Conservation (phyloP, 2,797 vertebrate species). For the Fratercula arctica region DNA sequence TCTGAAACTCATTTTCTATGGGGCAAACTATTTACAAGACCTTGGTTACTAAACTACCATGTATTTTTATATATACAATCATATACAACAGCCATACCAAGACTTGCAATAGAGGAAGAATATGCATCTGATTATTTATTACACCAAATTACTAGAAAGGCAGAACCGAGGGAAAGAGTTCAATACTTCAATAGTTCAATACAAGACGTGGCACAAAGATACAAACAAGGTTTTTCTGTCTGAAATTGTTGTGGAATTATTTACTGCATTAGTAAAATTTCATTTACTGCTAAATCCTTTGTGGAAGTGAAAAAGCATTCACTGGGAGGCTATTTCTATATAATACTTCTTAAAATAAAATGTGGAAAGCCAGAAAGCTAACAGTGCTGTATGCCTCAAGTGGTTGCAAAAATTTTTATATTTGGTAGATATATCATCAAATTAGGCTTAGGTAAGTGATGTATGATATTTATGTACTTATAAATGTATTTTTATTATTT, state of each 20-base stretch:
- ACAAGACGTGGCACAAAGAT: not conserved
- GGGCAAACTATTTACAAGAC: not conserved
- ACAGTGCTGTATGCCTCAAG: not conserved
- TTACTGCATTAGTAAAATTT: not conserved
- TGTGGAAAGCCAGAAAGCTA: not conserved
- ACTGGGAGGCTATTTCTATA: not conserved
- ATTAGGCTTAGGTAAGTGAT: not conserved
- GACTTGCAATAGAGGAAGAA: not conserved
- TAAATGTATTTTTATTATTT: not conserved
- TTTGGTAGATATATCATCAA: not conserved
- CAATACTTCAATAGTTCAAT: not conserved
- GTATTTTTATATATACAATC: not conserved
- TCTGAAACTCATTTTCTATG: not conserved
- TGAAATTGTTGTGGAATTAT: not conserved
- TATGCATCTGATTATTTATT: not conserved
- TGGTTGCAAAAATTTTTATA: not conserved
- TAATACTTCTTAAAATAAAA: not conserved
- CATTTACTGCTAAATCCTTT: not conserved
- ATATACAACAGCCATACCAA: not conserved
- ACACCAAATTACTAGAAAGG: not conserved
- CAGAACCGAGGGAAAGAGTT: not conserved
- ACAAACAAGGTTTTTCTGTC: not conserved
- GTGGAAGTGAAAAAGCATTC: not conserved
- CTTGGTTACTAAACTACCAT: not conserved
- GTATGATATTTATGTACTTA: not conserved